Conservation (phyloP, 2,888 invertebrate genomes). For the Drosophila putrida region DNA sequence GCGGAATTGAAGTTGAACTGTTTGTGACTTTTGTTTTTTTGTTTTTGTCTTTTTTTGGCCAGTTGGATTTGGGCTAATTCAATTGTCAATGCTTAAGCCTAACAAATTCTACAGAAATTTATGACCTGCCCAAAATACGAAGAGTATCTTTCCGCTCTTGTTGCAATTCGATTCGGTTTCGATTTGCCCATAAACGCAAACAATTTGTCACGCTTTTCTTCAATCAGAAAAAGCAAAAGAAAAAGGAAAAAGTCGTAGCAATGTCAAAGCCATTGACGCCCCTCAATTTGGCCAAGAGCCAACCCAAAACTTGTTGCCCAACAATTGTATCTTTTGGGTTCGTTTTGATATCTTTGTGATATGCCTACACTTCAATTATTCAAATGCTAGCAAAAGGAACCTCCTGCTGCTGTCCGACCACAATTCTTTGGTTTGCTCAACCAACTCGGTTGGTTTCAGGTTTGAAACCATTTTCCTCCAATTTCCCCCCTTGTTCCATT, state of each 20-base stretch:
- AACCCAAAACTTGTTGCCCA: constrained; percentile 66
- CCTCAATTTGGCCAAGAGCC: constrained; percentile 39
- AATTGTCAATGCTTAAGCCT: constrained; percentile 59
- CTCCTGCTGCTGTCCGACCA: constrained; percentile 18
- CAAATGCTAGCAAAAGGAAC: constrained; percentile 42
- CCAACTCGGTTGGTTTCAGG: constrained; percentile 6
- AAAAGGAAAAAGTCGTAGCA: constrained; percentile 38
- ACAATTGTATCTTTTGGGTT: constrained; percentile 44
- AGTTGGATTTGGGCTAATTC: constrained; percentile 56
- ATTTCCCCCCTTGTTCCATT: constrained; percentile 23
- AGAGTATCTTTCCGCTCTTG: constrained; percentile 1
- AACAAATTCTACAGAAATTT: constrained; percentile 57
- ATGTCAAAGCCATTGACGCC: constrained; percentile 60
- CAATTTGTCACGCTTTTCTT: constrained; percentile 70
- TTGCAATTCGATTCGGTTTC: constrained; percentile 38
- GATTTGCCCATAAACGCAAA: constrained; percentile 40
- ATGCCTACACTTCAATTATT: constrained; percentile 75
- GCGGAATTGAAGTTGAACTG: constrained; percentile 15
- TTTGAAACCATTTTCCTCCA: constrained; percentile 17
- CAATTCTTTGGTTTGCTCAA: constrained; percentile 4
- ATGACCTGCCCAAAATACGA: constrained; percentile 41
- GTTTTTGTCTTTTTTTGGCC: constrained; percentile 29
- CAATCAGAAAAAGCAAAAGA: neutral
- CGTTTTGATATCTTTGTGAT: constrained; percentile 38
- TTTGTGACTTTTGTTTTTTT: constrained; percentile 39